Evolutionary conservation across 2,888 invertebrate genomes (phyloP).

Genomic region (Anticlea derivata): DNA sequence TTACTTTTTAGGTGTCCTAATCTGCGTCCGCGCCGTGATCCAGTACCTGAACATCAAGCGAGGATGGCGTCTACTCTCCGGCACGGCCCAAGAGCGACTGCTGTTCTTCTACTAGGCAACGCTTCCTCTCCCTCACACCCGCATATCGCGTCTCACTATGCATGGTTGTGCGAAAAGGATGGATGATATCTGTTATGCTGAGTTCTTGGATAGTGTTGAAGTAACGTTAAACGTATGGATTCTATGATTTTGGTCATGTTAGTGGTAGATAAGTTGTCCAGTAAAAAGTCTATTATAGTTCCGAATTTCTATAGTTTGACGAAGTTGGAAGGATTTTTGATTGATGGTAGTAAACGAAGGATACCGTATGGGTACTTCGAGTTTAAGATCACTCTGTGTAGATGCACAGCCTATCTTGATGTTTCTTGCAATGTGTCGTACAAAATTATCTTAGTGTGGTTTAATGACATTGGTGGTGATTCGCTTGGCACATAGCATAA

Average conservation of each 20-base stretch:
- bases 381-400: neutral
- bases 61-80: slow-evolving; percentile 93
- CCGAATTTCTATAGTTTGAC: slow-evolving; percentile 33
- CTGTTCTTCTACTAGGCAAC: slow-evolving; percentile 90
- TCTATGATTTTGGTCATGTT: slow-evolving; percentile 12
- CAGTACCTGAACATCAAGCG: slow-evolving; percentile 95
- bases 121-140: slow-evolving; percentile 49
- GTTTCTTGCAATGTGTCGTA: slow-evolving; percentile 9
- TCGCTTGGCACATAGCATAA: too few species aligned
- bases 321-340: slow-evolving; percentile 2
- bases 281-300: slow-evolving; percentile 28
- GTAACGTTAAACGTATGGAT: slow-evolving; percentile 20
- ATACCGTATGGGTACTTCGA: neutral
- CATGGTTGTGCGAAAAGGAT: slow-evolving; percentile 48
- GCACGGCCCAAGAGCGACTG: slow-evolving; percentile 93
- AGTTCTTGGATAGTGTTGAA: slow-evolving; percentile 10
- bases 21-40: slow-evolving; percentile 93
- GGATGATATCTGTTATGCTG: slow-evolving; percentile 38
- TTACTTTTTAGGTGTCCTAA: slow-evolving; percentile 90
- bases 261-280: slow-evolving; percentile 26
- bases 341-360: too few species aligned
- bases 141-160: slow-evolving; percentile 32
- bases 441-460: neutral
- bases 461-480: neutral
- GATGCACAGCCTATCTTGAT: neutral